Evolutionary conservation across 1,140 invertebrate species (phyloP).

Genomic region (Galendromus occidentalis): DNA sequence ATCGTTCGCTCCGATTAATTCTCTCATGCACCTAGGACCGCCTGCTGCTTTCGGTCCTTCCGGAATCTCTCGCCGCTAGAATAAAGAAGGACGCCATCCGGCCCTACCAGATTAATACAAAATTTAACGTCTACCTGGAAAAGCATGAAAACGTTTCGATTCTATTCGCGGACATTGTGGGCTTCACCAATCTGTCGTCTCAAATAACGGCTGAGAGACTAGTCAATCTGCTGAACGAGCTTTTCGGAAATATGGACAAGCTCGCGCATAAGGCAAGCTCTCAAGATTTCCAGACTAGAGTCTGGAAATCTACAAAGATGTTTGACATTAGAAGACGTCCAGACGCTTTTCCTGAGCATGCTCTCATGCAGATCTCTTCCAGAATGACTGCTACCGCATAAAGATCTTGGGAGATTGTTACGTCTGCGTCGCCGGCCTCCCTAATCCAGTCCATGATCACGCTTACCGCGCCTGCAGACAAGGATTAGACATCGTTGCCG

Average conservation of each 20-base stretch:
- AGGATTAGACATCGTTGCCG: conserved; percentile 89
- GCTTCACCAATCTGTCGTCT: conserved; percentile 84
- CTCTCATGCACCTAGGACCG: conserved; percentile 49
- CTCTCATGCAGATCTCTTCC: conserved; percentile 33
- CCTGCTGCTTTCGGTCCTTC: conserved; percentile 70
- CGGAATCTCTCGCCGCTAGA: conserved; percentile 74
- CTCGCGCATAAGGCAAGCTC: conserved; percentile 53
- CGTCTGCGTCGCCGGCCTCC: conserved; percentile 82
- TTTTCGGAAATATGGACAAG: conserved; percentile 90
- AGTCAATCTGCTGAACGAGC: conserved; percentile 81
- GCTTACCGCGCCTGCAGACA: conserved; percentile 89
- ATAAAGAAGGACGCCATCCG: conserved; percentile 50
- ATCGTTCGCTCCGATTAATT: too few relatives aligned
- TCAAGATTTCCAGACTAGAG: conserved; percentile 19
- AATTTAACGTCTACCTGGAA: conserved; percentile 92
- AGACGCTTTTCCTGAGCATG: background rate
- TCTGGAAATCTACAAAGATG: background rate
- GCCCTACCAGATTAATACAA: conserved; percentile 36
- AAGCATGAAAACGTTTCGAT: conserved; percentile 93
- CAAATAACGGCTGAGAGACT: conserved; percentile 77
- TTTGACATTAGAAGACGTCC: background rate
- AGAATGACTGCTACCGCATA: conserved; percentile 83
- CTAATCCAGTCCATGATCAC: conserved; percentile 72
- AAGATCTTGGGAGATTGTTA: conserved; percentile 91
- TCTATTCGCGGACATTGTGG: conserved; percentile 91